Conservation (phyloP, 2,888 invertebrate species). For the Drosophila paucipuncta region DNA sequence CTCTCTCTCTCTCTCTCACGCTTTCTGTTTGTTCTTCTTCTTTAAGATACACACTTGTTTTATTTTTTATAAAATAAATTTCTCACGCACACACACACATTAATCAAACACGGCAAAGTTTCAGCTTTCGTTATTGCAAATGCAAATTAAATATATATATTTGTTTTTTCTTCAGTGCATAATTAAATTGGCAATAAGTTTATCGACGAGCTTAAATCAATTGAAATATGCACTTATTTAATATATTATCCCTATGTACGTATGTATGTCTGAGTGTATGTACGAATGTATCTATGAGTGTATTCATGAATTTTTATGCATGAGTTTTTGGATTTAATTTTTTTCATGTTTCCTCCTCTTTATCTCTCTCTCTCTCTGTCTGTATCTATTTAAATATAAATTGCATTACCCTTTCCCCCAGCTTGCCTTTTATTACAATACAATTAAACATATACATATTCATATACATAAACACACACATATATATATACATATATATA, state of each 20-base stretch:
- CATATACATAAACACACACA: conserved; percentile 23
- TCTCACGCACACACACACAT: conserved; percentile 54
- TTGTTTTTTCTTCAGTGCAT: conserved; percentile 58
- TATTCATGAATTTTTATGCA: not conserved
- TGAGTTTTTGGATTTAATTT: conserved; percentile 29
- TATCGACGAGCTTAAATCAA: conserved; percentile 69
- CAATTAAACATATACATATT: conserved; percentile 62
- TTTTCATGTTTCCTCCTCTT: conserved; percentile 10
- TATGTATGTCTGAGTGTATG: conserved; percentile 24
- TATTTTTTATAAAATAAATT: conserved; percentile 3
- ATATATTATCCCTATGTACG: conserved; percentile 40
- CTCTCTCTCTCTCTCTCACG: conserved; percentile 29
- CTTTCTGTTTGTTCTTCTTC: conserved; percentile 26
- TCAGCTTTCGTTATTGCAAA: conserved; percentile 41
- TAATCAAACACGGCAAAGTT: conserved; percentile 62
- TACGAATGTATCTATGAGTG: conserved; percentile 5
- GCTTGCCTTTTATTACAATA: conserved; percentile 74
- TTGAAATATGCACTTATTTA: conserved; percentile 61
- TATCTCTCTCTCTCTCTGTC: not conserved
- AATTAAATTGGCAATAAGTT: conserved; percentile 71
- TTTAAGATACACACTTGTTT: conserved; percentile 4
- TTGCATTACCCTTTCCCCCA: conserved; percentile 76
- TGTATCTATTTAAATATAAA: conserved; percentile 59
- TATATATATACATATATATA: conserved; percentile 19
- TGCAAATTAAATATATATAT: conserved; percentile 41